phyloP scores from a whole-genome alignment of 2,888 invertebrate genomes.

The Lasioglossum leucozonium region DNA sequence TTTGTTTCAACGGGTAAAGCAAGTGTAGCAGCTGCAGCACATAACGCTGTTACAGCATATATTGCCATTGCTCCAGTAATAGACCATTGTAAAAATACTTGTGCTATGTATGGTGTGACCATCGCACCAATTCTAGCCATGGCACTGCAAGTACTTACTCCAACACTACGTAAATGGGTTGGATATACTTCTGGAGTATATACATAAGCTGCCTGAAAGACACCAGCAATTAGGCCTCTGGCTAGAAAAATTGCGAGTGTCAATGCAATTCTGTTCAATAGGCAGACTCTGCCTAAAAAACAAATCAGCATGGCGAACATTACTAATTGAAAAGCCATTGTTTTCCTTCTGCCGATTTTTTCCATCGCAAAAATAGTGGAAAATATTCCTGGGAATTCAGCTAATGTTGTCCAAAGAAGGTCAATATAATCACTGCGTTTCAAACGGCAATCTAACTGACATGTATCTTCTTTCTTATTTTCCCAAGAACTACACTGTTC shows the following conservation, averaged over 20 bases:
- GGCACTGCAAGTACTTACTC: slow-evolving; percentile 96
- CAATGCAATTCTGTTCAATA: slow-evolving; percentile 89
- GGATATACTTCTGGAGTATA: slow-evolving; percentile 98
- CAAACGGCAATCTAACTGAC: slow-evolving; percentile 88
- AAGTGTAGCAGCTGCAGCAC: slow-evolving; percentile 91
- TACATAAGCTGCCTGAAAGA: slow-evolving; percentile 97
- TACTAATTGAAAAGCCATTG: slow-evolving; percentile 97
- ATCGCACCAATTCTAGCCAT: slow-evolving; percentile 97
- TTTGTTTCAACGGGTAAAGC: slow-evolving; percentile 94
- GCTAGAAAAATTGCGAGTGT: slow-evolving; percentile 95
- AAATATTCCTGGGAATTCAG: slow-evolving; percentile 97
- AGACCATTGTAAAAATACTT: slow-evolving; percentile 92
- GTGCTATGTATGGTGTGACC: slow-evolving; percentile 97
- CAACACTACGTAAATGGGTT: slow-evolving; percentile 93
- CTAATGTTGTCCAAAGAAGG: slow-evolving; percentile 96
- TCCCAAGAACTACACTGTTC: slow-evolving; percentile 82
- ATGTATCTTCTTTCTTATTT: slow-evolving; percentile 78
- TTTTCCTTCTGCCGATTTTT: slow-evolving; percentile 94
- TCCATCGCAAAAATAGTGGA: slow-evolving; percentile 96
- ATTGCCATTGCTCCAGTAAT: slow-evolving; percentile 90
- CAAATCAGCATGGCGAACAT: slow-evolving; percentile 92
- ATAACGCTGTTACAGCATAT: slow-evolving; percentile 91
- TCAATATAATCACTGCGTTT: slow-evolving; percentile 96
- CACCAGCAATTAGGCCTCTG: slow-evolving; percentile 95
- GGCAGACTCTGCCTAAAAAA: slow-evolving; percentile 89